These are phyloP conservation scores for Onychorhynchus coronatus DNA, from an alignment of 2,113 vertebrate genomes.

Conservation along the genomic window DNA sequence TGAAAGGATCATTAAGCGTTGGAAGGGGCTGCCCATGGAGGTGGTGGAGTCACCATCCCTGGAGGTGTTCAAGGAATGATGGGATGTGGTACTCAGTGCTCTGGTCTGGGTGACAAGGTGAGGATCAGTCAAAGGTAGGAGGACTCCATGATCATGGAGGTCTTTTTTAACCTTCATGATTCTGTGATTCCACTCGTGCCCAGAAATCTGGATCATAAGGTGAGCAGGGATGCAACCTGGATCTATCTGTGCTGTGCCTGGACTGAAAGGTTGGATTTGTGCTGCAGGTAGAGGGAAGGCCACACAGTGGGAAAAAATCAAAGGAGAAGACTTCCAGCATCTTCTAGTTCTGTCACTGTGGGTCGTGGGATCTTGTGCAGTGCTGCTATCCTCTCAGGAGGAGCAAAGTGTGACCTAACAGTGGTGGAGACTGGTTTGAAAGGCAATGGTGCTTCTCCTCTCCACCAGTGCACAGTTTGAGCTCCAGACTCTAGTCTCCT, in stretches of 20 bases:
- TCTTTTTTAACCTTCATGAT: background rate
- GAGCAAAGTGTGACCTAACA: background rate
- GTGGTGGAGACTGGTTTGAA: background rate
- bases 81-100: background rate
- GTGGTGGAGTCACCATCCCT: background rate
- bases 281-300: background rate
- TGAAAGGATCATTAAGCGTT: background rate
- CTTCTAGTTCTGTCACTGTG: fast-evolving
- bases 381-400: fast-evolving
- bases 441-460: background rate
- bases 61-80: background rate
- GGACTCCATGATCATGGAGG: fast-evolving
- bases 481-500: background rate
- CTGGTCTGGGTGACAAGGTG: background rate
- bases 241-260: fast-evolving
- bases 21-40: background rate
- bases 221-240: background rate
- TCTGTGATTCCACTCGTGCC: fast-evolving
- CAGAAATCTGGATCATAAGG: background rate
- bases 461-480: fast-evolving
- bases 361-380: too few species aligned
- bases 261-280: background rate
- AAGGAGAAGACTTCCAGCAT: background rate
- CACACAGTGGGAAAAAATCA: fast-evolving
- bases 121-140: fast-evolving